phyloP scores from a whole-genome alignment of 2,888 invertebrate genomes.

The Drosophila infuscata region DNA sequence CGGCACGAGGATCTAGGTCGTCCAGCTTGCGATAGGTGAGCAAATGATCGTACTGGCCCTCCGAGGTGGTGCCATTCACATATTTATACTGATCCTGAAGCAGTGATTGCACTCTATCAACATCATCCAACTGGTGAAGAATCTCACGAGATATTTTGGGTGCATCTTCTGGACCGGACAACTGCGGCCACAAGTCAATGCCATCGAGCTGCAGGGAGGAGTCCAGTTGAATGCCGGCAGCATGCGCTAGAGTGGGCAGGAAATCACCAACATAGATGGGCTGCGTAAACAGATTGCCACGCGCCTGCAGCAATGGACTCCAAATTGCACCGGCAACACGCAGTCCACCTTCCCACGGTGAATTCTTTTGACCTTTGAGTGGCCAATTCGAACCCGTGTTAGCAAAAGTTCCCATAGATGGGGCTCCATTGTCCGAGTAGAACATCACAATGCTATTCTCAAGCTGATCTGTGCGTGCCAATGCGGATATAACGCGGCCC shows the following conservation, averaged over 20 bases:
- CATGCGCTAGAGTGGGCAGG: constrained; percentile 89
- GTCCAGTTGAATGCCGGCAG: constrained; percentile 72
- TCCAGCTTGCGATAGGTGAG: constrained; percentile 65
- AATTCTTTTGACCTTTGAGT: constrained; percentile 91
- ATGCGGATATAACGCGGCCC: constrained; percentile 90
- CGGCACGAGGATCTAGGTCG: constrained; percentile 74
- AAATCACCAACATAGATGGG: constrained; percentile 93
- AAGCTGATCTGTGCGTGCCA: constrained; percentile 89
- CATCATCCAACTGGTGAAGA: constrained; percentile 90
- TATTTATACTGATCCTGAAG: constrained; percentile 79
- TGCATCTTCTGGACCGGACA: constrained; percentile 76
- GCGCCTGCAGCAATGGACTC: constrained; percentile 87
- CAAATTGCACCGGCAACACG: constrained; percentile 91
- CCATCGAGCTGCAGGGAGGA: constrained; percentile 87
- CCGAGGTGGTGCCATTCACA: constrained; percentile 79
- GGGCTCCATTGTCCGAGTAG: constrained; percentile 95
- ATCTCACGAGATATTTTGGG: constrained; percentile 87
- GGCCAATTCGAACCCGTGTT: constrained; percentile 93
- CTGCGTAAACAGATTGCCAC: constrained; percentile 87
- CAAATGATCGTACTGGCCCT: constrained; percentile 70
- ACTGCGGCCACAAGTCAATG: constrained; percentile 89
- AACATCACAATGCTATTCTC: constrained; percentile 94
- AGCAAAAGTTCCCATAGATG: constrained; percentile 89
- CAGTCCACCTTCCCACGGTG: constrained; percentile 94
- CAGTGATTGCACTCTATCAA: constrained; percentile 81